Conservation (phyloP, 2,888 invertebrate genomes). For the Deilephila elpenor region DNA sequence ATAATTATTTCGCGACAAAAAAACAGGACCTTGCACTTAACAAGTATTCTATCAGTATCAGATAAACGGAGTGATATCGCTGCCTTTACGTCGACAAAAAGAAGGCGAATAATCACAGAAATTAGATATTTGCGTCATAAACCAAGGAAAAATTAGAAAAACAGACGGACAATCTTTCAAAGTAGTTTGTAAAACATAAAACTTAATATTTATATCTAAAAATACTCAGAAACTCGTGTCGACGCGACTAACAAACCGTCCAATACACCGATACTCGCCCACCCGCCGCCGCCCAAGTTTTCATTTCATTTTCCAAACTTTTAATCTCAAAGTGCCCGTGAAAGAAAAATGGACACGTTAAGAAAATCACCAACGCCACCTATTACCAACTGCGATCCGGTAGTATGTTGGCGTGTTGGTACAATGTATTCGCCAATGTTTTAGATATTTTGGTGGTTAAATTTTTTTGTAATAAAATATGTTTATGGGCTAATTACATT, state of each 20-base stretch:
- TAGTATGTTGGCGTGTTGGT: slow-evolving; percentile 14
- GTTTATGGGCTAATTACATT: neutral
- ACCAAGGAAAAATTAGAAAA: too few relatives aligned
- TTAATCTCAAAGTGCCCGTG: slow-evolving; percentile 85
- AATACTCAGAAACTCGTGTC: slow-evolving; percentile 9
- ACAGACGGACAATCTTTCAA: too few relatives aligned
- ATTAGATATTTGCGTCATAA: too few relatives aligned
- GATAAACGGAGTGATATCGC: too few relatives aligned
- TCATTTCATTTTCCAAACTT: slow-evolving; percentile 82
- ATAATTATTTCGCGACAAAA: too few relatives aligned
- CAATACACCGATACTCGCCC: slow-evolving; percentile 25
- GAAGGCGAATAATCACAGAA: too few relatives aligned
- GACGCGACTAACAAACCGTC: slow-evolving; percentile 24
- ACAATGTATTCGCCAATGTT: slow-evolving; percentile 2
- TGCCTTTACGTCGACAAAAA: too few relatives aligned
- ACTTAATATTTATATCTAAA: neutral
- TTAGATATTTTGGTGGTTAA: too few relatives aligned
- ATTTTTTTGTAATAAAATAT: neutral
- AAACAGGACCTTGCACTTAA: too few relatives aligned
- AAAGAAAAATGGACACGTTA: slow-evolving; percentile 81
- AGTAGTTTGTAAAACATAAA: too few relatives aligned
- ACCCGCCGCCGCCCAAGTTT: slow-evolving; percentile 59
- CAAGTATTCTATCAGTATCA: too few relatives aligned
- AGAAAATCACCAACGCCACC: slow-evolving; percentile 82
- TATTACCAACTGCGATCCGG: slow-evolving; percentile 63